Conservation (phyloP, 2,888 invertebrate genomes). For the Oscheius onirici region DNA sequence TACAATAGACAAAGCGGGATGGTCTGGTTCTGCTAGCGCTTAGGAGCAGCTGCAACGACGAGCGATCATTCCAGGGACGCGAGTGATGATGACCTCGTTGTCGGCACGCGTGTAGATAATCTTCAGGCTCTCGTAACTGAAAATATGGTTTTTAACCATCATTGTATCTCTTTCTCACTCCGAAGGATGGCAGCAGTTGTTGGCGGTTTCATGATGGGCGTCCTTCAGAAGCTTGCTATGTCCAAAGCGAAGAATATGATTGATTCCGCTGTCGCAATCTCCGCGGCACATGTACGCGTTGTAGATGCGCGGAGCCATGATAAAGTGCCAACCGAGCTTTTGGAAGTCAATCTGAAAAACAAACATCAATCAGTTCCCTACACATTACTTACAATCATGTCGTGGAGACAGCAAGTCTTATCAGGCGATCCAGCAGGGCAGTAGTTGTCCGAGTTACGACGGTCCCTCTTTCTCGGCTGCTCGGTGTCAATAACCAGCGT, state of each 20-base stretch:
- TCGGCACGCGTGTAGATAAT: slow-evolving; percentile 77
- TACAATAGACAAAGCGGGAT: too few species aligned
- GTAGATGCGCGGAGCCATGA: slow-evolving; percentile 92
- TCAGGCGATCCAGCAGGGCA: slow-evolving; percentile 50
- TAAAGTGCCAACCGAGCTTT: slow-evolving; percentile 96
- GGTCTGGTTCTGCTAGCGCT: slow-evolving; percentile 40
- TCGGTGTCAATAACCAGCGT: slow-evolving; percentile 59
- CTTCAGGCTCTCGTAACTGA: slow-evolving; percentile 82
- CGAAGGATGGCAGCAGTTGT: slow-evolving; percentile 91
- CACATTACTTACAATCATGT: slow-evolving; percentile 72
- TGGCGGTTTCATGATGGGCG: neutral
- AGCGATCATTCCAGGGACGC: slow-evolving; percentile 91
- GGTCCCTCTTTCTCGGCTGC: slow-evolving; percentile 33
- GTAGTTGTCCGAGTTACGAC: slow-evolving; percentile 49
- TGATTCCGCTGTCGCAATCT: slow-evolving; percentile 85
- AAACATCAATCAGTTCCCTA: neutral
- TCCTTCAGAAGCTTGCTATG: slow-evolving; percentile 77
- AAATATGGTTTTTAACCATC: slow-evolving; percentile 72
- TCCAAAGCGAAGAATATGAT: slow-evolving; percentile 78
- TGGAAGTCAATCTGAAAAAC: slow-evolving; percentile 88
- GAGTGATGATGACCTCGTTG: slow-evolving; percentile 69
- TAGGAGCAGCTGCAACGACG: slow-evolving; percentile 91
- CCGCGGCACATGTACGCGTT: slow-evolving; percentile 95
- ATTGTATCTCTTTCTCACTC: slow-evolving; percentile 73
- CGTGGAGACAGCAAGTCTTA: slow-evolving; percentile 86